Percentiles rank a stretch among this genome's conserved stretches.
Evolutionary conservation across 1,140 invertebrate genomes (phyloP).

Genomic region (Drosophila malerkotliana): DNA sequence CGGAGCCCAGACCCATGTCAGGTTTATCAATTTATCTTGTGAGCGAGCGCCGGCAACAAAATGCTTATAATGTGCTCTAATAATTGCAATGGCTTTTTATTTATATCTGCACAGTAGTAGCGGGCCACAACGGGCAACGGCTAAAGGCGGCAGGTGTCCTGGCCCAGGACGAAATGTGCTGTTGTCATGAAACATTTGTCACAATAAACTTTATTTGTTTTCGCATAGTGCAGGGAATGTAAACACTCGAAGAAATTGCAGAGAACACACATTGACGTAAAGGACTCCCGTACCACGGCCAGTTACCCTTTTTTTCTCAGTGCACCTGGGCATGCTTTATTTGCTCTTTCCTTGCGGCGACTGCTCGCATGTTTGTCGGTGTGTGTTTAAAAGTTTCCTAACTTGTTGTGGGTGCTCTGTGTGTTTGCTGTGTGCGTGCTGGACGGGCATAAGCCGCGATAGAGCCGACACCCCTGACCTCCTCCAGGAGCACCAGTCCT

Average conservation of each 20-base stretch:
- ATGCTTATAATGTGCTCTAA: constrained; percentile 69
- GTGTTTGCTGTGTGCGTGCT: constrained; percentile 60
- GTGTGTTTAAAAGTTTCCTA: constrained; percentile 69
- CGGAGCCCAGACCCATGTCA: constrained; percentile 46
- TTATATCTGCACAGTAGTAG: constrained; percentile 19
- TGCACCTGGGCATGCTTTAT: constrained; percentile 51
- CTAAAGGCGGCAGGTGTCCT: constrained; percentile 26
- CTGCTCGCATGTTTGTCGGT: constrained; percentile 29
- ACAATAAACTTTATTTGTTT: constrained; percentile 82
- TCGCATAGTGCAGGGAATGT: constrained; percentile 49
- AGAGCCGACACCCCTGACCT: constrained; percentile 7
- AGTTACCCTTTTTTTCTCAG: neutral
- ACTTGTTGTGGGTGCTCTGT: constrained; percentile 63
- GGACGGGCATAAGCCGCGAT: constrained; percentile 57
- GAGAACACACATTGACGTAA: too few species aligned
- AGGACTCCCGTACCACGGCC: too few species aligned
- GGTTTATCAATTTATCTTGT: constrained; percentile 68
- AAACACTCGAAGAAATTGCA: constrained; percentile 9
- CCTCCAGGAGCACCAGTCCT: neutral
- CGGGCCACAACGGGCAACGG: constrained; percentile 4
- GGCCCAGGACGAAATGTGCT: constrained; percentile 54
- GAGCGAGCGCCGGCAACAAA: constrained; percentile 33
- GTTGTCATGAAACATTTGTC: constrained; percentile 82
- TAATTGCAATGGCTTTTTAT: constrained; percentile 78
- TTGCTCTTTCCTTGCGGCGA: constrained; percentile 47